These are phyloP conservation scores for Loxodonta africana DNA, from an alignment of 2,113 vertebrate genomes.

Conservation along the genomic window DNA sequence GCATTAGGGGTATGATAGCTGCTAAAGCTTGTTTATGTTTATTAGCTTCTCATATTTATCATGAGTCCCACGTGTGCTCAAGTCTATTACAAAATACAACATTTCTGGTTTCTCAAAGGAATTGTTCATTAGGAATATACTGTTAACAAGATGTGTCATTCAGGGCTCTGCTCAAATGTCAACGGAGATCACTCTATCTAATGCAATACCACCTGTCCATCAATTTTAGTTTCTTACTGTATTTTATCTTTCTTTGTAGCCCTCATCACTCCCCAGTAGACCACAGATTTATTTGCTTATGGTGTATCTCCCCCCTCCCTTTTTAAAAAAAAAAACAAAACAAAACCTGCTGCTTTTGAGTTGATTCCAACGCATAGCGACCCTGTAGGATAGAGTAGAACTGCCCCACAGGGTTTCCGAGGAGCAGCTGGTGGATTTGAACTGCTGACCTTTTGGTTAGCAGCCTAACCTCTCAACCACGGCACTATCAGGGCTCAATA, in stretches of 20 bases:
- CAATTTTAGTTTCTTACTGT: neutral
- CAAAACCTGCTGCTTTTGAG: no score
- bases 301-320: neutral
- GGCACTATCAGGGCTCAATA: neutral
- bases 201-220: neutral
- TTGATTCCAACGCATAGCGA: no score
- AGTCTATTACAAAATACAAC: slow-evolving; percentile 24
- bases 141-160: neutral
- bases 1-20: neutral
- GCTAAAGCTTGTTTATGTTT: neutral
- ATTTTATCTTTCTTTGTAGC: neutral
- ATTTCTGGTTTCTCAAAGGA: neutral
- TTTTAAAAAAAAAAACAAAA: no score
- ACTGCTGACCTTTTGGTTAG: no score
- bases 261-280: neutral
- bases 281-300: neutral
- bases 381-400: no score
- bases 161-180: neutral
- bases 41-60: neutral
- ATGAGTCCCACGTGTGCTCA: neutral
- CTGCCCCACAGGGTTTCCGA: no score
- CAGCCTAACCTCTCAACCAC: no score
- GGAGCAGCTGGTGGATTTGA: no score
- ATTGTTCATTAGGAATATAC: neutral
- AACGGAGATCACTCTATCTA: neutral